A percentile compares a stretch with the other conserved stretches of the same genome.
These are phyloP conservation scores for Drosophila maculinotata DNA, from an alignment of 2,888 invertebrate species.

Conservation along the genomic window DNA sequence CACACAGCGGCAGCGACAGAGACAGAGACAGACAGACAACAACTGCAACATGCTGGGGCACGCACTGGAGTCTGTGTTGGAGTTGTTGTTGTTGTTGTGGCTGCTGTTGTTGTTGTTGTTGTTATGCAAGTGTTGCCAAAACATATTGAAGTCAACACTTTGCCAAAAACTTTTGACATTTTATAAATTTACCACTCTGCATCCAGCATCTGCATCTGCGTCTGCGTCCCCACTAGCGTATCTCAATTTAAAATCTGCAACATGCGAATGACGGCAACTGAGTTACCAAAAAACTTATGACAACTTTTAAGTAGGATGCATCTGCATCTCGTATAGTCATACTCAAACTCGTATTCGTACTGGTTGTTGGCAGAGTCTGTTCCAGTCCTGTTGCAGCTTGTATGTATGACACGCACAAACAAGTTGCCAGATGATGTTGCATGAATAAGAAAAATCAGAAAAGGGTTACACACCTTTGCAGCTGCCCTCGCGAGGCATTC, in stretches of 20 bases:
- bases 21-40: slow-evolving; percentile 20
- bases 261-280: slow-evolving; percentile 24
- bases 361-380: slow-evolving; percentile 10
- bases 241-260: slow-evolving; percentile 51
- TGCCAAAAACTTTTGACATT: slow-evolving; percentile 61
- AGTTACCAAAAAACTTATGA: slow-evolving; percentile 44
- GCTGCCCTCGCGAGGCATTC: slow-evolving; percentile 49
- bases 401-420: slow-evolving; percentile 41
- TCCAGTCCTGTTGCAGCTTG: slow-evolving; percentile 12
- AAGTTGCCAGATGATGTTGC: slow-evolving; percentile 24
- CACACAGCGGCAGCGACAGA: slow-evolving; percentile 8
- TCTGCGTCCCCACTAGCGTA: slow-evolving; percentile 27
- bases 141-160: slow-evolving; percentile 68
- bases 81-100: slow-evolving; percentile 17
- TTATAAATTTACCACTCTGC: slow-evolving; percentile 43
- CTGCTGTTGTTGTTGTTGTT: slow-evolving; percentile 28
- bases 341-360: slow-evolving; percentile 1
- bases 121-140: slow-evolving; percentile 73
- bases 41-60: slow-evolving; percentile 48
- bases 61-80: slow-evolving; percentile 50
- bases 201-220: slow-evolving; percentile 3
- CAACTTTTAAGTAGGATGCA: slow-evolving; percentile 32
- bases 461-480: slow-evolving; percentile 45
- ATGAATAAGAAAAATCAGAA: neutral
- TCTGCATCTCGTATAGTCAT: slow-evolving; percentile 14